phyloP scores from a whole-genome alignment of 2,113 vertebrate species.

The Procavia capensis region DNA sequence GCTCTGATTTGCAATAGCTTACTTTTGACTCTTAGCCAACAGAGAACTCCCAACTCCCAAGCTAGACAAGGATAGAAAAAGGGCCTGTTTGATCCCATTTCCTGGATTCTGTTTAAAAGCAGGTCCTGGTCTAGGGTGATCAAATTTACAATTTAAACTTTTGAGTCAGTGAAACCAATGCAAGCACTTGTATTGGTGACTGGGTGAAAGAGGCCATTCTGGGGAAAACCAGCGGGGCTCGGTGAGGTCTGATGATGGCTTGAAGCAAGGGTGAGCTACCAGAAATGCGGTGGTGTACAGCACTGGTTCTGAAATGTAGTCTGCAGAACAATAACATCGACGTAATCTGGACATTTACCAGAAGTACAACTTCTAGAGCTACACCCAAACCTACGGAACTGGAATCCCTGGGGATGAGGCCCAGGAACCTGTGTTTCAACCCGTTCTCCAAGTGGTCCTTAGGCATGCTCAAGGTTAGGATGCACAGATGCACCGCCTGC shows the following conservation, averaged over 20 bases:
- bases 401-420: background rate
- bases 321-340: no score
- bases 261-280: background rate
- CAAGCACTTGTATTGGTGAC: background rate
- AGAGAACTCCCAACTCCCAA: background rate
- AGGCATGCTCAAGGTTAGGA: background rate
- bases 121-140: background rate
- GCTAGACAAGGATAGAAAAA: background rate
- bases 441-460: background rate
- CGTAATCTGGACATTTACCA: background rate
- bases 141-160: slow-evolving; percentile 14
- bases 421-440: background rate
- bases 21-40: background rate
- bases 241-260: background rate
- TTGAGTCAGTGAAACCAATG: background rate
- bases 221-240: background rate
- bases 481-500: background rate
- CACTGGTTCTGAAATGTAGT: background rate
- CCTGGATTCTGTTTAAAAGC: slow-evolving; percentile 14
- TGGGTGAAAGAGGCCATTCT: background rate
- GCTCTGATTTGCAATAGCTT: background rate
- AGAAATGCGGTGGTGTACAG: background rate
- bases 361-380: background rate
- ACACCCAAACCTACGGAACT: background rate
- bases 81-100: background rate